Conservation (phyloP, 2,888 invertebrate genomes). For the Drosophila mimica region DNA sequence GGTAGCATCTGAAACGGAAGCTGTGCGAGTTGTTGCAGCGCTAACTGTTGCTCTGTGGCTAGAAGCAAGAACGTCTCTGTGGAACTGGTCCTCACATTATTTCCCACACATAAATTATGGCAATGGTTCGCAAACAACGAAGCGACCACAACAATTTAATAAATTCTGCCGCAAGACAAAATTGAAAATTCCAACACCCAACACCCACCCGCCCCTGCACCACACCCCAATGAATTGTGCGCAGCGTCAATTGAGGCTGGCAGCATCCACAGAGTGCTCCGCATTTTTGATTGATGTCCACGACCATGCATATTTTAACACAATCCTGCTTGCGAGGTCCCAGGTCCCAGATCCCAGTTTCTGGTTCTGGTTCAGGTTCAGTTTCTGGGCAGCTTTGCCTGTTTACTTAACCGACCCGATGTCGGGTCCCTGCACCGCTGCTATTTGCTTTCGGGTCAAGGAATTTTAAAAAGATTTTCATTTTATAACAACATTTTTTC, state of each 20-base stretch:
- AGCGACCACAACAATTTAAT: slow-evolving; percentile 70
- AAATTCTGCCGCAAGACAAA: slow-evolving; percentile 69
- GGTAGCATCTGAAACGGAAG: slow-evolving; percentile 5
- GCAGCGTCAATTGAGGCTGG: slow-evolving; percentile 46
- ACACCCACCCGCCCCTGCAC: slow-evolving; percentile 17
- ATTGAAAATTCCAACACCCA: slow-evolving; percentile 67
- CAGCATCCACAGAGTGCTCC: slow-evolving; percentile 26
- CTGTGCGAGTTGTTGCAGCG: slow-evolving; percentile 2
- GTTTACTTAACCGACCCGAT: slow-evolving; percentile 57
- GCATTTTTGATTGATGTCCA: slow-evolving; percentile 74
- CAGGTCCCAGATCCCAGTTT: slow-evolving; percentile 2
- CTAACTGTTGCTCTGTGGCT: slow-evolving; percentile 4
- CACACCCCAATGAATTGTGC: slow-evolving; percentile 31
- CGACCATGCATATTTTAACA: slow-evolving; percentile 48
- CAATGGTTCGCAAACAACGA: slow-evolving; percentile 50
- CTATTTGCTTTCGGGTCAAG: slow-evolving; percentile 73
- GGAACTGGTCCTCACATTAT: slow-evolving; percentile 38
- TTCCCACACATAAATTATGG: slow-evolving; percentile 70
- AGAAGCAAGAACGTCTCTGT: slow-evolving; percentile 22
- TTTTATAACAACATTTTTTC: slow-evolving; percentile 64
- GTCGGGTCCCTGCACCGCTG: slow-evolving; percentile 30
- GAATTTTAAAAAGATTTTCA: slow-evolving; percentile 71
- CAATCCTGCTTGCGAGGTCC: slow-evolving; percentile 30
- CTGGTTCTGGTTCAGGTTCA: slow-evolving; percentile 2
- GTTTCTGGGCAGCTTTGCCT: slow-evolving; percentile 17